A percentile compares a stretch with the other conserved stretches of the same genome.
phyloP scores from a whole-genome alignment of 2,113 vertebrate species.

The Vireo altiloquus region DNA sequence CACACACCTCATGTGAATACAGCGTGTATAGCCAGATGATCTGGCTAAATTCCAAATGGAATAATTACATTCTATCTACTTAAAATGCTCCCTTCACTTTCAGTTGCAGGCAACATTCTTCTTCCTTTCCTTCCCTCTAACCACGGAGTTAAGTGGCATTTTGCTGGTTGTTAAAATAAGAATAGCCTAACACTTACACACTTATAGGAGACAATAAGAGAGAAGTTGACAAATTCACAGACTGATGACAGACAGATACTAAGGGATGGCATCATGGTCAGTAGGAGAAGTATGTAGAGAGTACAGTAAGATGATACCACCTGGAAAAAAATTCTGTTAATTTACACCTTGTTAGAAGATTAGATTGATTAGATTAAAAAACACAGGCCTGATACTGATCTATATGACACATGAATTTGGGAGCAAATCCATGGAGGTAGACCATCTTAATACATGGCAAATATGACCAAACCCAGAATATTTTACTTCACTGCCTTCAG shows the following conservation, averaged over 20 bases:
- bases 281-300: neutral
- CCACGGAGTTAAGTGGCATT: neutral
- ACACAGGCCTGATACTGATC: neutral
- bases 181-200: neutral
- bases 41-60: conserved; percentile 3
- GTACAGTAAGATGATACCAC: neutral
- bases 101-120: neutral
- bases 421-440: neutral
- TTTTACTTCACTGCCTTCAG: neutral
- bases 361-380: neutral
- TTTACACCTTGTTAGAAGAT: neutral
- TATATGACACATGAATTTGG: neutral
- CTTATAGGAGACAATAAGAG: neutral
- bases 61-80: neutral
- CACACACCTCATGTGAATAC: neutral
- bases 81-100: conserved; percentile 10
- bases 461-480: neutral
- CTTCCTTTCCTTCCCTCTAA: neutral
- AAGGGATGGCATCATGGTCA: neutral
- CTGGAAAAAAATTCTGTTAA: neutral
- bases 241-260: neutral
- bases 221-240: neutral
- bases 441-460: neutral
- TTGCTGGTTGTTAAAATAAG: neutral
- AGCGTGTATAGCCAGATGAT: neutral